Evolutionary conservation across 2,113 vertebrate genomes (phyloP).

Genomic region (Fregata magnificens): DNA sequence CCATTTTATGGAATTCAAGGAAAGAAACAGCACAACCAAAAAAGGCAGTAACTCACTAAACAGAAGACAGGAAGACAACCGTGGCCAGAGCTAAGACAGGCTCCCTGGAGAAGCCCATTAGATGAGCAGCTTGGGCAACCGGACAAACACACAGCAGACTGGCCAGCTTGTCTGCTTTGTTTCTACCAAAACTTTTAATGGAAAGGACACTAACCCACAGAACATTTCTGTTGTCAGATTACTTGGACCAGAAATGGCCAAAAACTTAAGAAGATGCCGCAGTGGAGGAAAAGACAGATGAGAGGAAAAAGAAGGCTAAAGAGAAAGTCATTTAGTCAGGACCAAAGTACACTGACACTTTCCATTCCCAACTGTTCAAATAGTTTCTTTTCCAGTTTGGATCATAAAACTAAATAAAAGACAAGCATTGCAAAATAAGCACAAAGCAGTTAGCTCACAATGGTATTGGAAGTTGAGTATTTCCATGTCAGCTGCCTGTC

Average conservation of each 20-base stretch:
- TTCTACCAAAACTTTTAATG: conserved; percentile 8
- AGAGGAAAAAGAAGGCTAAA: neutral
- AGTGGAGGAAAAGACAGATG: neutral
- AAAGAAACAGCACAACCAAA: neutral
- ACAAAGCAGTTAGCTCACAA: neutral
- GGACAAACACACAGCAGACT: neutral
- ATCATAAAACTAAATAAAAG: conserved; percentile 6
- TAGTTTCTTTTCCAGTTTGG: neutral
- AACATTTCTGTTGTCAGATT: conserved; percentile 46
- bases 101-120: neutral
- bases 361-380: neutral
- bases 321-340: neutral
- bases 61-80: neutral
- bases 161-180: conserved; percentile 25
- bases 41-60: neutral
- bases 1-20: neutral
- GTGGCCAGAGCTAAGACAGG: neutral
- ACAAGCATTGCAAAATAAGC: conserved; percentile 2
- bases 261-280: neutral
- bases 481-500: neutral
- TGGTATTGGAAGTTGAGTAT: neutral
- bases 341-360: neutral
- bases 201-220: conserved; percentile 36
- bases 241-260: conserved; percentile 27
- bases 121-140: neutral